Base-by-base conservation (phyloP, 2,113 vertebrate species). In the Oreotrochilus melanogaster region DNA sequence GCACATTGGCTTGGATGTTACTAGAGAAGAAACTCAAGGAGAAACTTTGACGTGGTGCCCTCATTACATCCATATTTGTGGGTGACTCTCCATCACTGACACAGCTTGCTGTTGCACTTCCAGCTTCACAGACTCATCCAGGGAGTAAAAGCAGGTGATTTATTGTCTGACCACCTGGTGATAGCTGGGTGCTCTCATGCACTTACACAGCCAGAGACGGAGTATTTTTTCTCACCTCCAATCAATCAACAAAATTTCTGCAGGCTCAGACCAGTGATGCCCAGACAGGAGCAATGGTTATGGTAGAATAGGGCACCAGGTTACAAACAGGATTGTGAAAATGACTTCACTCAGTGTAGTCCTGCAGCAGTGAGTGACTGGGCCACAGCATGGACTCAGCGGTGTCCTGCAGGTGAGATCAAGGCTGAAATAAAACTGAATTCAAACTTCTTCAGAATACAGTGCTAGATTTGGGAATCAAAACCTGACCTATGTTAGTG, bases 91-190 rank as follows among this genome's bases (percentile, higher is more conserved):
- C 86, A 71, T 93, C 87, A 90, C 89, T 88, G 88, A 89, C 78
- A 85, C 9, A 23, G 57, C 50, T 42, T 43, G 51, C 81, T 87
- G 47, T 93, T 79, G 54, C 14, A 42, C 37, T 87, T 86, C 56
- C 66, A 80, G 58, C n/a, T 91, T 78, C 80, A 89, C 48, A 9
- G 19, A 86, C 48, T 76, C 35, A 42, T 69, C 30, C 60, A 73
- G 57, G 53, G 53, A 82, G 65, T 51, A 88, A 96, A 79, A 43
- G 45, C 70, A 83, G 58, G 50, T 95, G 89, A 97, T 96, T 94
- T 97, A 96, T 83, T 71, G 60, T 62, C 60, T 86, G 83, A 78
- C 67, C 45, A 71, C 48, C 76, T 80, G 62, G 53, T 86, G 95
- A 86, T 93, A 96, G 74, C 65, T 74, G 65, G 48, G 62, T 67